Evolutionary conservation across 2,888 invertebrate genomes (phyloP), one percentile per base, ranked within the genome.

Genomic region (Morinoia aosen): DNA sequence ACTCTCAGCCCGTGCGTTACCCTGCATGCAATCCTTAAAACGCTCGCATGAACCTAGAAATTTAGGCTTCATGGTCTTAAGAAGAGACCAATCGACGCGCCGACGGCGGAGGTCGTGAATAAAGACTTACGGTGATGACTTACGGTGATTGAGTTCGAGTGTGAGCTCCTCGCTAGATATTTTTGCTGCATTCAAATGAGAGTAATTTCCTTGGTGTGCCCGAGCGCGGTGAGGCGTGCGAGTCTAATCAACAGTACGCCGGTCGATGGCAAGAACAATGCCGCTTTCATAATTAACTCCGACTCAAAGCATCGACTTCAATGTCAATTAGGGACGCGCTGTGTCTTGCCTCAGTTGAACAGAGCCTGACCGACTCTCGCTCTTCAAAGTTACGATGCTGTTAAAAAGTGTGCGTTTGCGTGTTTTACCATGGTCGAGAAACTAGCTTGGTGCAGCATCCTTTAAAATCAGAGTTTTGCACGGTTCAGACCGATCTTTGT

Each of bases 131-230:
- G 19, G 91, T 91, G 91, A 91, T 91, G 91, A 91, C 91, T 93
- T 93, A 57, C 57, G 33, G 93, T 93, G 93, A 93, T 93, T 93
- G 93, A 93, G 93, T 93, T 57, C 93, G 56, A 33, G 56, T 48
- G 57, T 33, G 48, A 93, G 93, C 93, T 93, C 33, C 56, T 93
- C n/a, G 25, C 57, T 12, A 57, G 57, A 93, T 33, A 57, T 57
- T 93, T 93, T 93, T 93, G 12, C 57, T 93, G 93, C 93, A 93
- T 93, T 57, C 33, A 93, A 93, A 93, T 57, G 93, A 57, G 93
- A 57, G 48, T 93, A 25, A 93, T 93, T 93, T 93, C 93, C 93
- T 93, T 12, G 57, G 93, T 93, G 93, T 57, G 57, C 57, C 48
- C 11, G 93, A 33, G 48, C 12, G 90, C 90, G 11, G 90, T 39